Conservation (phyloP, 2,113 vertebrate species). For the Apodemus speciosus region DNA sequence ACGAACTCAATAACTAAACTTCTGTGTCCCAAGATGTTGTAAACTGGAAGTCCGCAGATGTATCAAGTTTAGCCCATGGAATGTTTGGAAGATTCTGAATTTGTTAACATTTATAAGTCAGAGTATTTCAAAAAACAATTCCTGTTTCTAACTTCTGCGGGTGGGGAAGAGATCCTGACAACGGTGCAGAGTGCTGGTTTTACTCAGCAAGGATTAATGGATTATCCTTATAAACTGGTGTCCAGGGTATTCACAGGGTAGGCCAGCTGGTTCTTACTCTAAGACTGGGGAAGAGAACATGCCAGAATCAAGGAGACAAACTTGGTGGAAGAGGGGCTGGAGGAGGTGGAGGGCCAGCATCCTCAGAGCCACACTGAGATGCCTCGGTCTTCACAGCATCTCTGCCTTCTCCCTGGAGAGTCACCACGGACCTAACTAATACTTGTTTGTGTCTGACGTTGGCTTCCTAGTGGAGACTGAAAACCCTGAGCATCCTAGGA, state of each 20-base stretch:
- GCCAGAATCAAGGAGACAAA: not conserved
- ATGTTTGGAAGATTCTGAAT: not conserved
- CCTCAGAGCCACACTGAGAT: not conserved
- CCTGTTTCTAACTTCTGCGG: conserved; percentile 5
- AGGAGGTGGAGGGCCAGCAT: not conserved
- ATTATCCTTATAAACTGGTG: not conserved
- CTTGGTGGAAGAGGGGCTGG: not conserved
- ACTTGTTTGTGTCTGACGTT: not conserved
- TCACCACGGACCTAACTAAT: not conserved
- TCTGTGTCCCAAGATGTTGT: not conserved
- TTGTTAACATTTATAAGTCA: conserved; percentile 49
- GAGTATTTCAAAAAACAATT: conserved; percentile 46
- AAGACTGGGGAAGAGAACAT: not conserved
- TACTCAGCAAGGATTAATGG: not conserved
- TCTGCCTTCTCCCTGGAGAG: not conserved
- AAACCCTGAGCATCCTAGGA: not conserved
- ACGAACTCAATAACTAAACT: not conserved
- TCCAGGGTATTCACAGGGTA: not conserved
- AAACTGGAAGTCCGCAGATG: not conserved
- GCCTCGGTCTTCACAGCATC: not conserved
- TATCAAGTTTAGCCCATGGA: conserved; percentile 15
- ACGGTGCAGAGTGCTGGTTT: not conserved
- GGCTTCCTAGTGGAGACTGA: not conserved
- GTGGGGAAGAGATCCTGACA: not conserved
- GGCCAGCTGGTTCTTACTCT: not conserved